A percentile compares a stretch with the other conserved stretches of the same genome.
phyloP scores from a whole-genome alignment of 2,888 invertebrate genomes.

The Pyrochroa serraticornis region DNA sequence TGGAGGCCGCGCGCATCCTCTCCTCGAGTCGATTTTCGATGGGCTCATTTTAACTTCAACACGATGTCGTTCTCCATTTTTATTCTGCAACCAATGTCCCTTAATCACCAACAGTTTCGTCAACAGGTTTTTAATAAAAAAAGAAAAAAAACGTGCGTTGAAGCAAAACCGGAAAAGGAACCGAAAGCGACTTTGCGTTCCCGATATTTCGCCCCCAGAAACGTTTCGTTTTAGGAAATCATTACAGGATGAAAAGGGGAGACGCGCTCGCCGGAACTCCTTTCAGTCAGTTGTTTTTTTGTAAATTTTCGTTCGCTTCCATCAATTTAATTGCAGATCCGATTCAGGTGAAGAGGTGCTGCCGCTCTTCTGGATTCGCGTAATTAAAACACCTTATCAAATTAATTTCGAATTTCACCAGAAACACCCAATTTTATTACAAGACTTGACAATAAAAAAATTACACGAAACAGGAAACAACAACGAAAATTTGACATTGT shows the following conservation, averaged over 20 bases:
- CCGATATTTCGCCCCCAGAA: not conserved
- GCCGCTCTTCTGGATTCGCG: not conserved
- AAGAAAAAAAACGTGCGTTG: not conserved
- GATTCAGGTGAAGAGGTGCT: slow-evolving; percentile 2
- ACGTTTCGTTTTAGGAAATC: no score
- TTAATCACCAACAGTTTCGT: not conserved
- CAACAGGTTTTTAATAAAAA: not conserved
- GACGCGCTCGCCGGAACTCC: no score
- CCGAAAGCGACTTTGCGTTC: not conserved
- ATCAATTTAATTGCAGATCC: slow-evolving; percentile 17
- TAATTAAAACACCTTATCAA: not conserved
- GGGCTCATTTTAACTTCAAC: slow-evolving; percentile 47
- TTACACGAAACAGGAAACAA: no score
- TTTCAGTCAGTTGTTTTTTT: not conserved
- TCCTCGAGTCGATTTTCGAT: slow-evolving; percentile 44
- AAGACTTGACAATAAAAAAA: no score
- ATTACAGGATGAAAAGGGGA: no score
- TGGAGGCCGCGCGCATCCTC: slow-evolving; percentile 52
- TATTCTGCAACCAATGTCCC: slow-evolving; percentile 1
- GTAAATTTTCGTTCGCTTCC: slow-evolving; percentile 4
- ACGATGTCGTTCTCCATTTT: slow-evolving; percentile 41
- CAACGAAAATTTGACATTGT: no score
- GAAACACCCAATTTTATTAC: no score
- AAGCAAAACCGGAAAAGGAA: slow-evolving; percentile 6
- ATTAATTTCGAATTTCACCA: slow-evolving; percentile 9